Conservation (phyloP, 2,797 vertebrate genomes). For the Malacoraja senta region DNA sequence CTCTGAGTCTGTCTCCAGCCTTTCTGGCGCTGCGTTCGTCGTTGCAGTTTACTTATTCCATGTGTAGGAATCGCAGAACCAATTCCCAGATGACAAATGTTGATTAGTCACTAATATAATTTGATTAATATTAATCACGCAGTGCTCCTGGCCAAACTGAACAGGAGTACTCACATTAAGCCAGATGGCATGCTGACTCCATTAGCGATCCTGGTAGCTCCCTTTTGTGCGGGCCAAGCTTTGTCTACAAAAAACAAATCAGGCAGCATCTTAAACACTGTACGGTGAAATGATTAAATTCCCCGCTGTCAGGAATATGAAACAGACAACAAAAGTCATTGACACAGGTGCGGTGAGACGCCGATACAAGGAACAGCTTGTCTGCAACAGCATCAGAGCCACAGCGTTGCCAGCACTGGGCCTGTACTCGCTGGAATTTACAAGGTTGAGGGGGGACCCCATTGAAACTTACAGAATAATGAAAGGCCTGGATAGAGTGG, state of each 20-base stretch:
- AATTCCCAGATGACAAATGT: neutral
- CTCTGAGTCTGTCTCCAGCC: no score
- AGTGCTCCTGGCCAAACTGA: neutral
- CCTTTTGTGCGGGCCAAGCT: neutral
- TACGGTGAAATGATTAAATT: neutral
- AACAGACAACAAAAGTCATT: neutral
- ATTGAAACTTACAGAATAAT: no score
- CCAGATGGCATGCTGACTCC: neutral
- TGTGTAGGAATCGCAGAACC: no score
- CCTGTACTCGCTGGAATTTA: no score
- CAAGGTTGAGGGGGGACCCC: no score
- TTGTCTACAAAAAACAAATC: neutral
- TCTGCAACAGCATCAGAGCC: no score
- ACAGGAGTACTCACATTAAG: neutral
- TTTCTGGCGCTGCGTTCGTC: neutral
- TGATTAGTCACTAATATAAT: constrained; percentile 4
- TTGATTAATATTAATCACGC: neutral
- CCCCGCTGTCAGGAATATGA: neutral
- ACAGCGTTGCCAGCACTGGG: no score
- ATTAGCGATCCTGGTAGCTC: neutral
- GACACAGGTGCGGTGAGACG: no score
- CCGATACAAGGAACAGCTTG: no score
- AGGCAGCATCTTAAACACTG: neutral
- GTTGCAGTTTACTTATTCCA: neutral
- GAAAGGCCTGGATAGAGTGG: no score